Base-by-base conservation (phyloP, 2,888 invertebrate genomes). In the Macrosiphum euphorbiae region DNA sequence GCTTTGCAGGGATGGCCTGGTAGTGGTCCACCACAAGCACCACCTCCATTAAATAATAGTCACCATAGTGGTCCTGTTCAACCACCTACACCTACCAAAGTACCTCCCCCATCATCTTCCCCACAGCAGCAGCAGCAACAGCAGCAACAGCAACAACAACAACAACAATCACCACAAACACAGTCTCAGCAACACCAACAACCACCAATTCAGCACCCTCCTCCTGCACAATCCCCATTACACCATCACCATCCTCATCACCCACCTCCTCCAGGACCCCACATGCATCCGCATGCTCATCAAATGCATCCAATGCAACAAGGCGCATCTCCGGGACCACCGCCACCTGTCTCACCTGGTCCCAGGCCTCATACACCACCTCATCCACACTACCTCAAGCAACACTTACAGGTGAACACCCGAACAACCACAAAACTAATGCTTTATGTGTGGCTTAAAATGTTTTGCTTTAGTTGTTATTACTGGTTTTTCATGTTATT, bases 331-430 rank as follows among this genome's bases (percentile, higher is more conserved):
- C 92, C 86, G 52, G 87, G 88, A 24, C 89, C 88, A 95, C 96
- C 90, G 95, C 95, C 94, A 92, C 95, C 95, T 91, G 94, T 95
- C 92, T 95, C 94, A 90, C 95, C 95, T 86, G 95, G 95, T 55
- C 95, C 95, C 3, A 96, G 96, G 85, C 96, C 96, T 88, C 96
- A 96, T 89, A 96, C 96, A 58, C 96, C 96, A 94, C 95, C 97
- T 95, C 97, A 97, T 94, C 96, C 97, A 93, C 97, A 97, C 96
- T 97, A 97, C 96, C 96, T 97, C 96, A 97, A 97, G 95, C 97
- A 97, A 96, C 97, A 97, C 95, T 95, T 96, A 94, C 96, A 96
- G 95, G 95, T 95, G 94, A 87, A 92, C 78, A 90, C 24, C 61
- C 58, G 8, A 92, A 58, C 16, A 87, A 90, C 50, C 87, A 84